Evolutionary conservation across 2,113 vertebrate genomes (phyloP), one percentile per base, ranked within the genome.

Genomic region (Hepsetus odoe): DNA sequence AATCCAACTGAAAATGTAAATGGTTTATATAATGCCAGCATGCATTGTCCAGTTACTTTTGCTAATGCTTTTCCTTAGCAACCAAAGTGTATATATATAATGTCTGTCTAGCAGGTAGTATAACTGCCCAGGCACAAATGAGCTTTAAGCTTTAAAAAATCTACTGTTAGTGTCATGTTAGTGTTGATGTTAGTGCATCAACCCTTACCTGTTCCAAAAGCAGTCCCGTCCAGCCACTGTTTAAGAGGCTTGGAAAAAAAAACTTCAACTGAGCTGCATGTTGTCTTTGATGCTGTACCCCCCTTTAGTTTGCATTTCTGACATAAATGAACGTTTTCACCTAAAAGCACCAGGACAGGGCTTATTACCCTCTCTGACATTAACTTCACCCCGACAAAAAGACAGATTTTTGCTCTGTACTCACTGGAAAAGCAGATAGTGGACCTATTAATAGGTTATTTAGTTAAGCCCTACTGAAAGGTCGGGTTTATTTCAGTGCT

Each of bases 211-310:
- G 64, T 35, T 38, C 44, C 32, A 33, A 65, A 38, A 8, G 44
- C 69, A 77, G 71, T 30, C 79, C 32, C 49, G 51, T 79, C 68
- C 67, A 65, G 42, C 38, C 42, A 33, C 30, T n/a, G 67, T 70
- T 77, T 33, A 44, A 81, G 76, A 71, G 46, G 22, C 0, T 46
- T 33, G 55, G 46, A 16, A 42, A 72, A 72, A 32, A 72, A 62
- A 66, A 67, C 79, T 66, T 74, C 70, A 80, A 59, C 51, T 62
- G 64, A 65, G n/a, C 32, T 33, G 44, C 35, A 14, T 72, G 56
- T 42, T 26, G n/a, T 70, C 51, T 80, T 81, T 84, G 82, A 84
- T 78, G 75, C 70, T 58, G 44, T 28, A 71, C 74, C 74, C 61
- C 35, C 18, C 33, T 65, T 40, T 61, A 8, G n/a, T 67, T 59